Evolutionary conservation across 2,888 invertebrate species (phyloP).

Genomic region (Epirrita christyi): DNA sequence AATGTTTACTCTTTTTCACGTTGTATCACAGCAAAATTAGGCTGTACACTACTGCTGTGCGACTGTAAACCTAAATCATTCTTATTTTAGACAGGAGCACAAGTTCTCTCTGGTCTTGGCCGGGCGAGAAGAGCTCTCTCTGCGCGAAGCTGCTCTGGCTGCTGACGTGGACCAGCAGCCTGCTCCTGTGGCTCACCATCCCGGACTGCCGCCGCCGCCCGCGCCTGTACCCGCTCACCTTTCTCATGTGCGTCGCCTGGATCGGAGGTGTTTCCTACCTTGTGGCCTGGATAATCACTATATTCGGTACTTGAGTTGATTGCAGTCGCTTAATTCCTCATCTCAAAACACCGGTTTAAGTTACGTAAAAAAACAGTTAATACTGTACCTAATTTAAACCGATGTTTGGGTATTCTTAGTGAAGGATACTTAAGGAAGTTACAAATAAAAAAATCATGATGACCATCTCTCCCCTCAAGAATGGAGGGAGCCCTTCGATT

Average conservation of each 20-base stretch:
- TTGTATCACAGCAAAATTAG: too few relatives aligned
- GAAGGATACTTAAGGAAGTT: too few relatives aligned
- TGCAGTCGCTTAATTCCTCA: too few relatives aligned
- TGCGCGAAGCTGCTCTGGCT: constrained; percentile 83
- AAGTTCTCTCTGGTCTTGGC: constrained; percentile 84
- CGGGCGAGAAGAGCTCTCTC: constrained; percentile 69
- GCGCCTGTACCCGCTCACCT: constrained; percentile 87
- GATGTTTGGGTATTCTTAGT: too few relatives aligned
- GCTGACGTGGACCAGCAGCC: constrained; percentile 90
- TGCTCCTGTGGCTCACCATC: constrained; percentile 88
- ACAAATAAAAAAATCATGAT: too few relatives aligned
- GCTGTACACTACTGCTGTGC: too few relatives aligned
- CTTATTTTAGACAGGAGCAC: constrained; percentile 56
- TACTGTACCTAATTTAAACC: too few relatives aligned
- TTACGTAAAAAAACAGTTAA: constrained; percentile 6
- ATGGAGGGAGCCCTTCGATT: too few relatives aligned
- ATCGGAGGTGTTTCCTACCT: constrained; percentile 92
- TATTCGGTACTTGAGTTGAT: constrained; percentile 84
- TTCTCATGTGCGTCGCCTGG: constrained; percentile 92
- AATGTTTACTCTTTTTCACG: too few relatives aligned
- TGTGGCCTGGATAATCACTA: constrained; percentile 94
- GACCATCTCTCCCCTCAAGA: too few relatives aligned
- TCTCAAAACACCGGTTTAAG: too few relatives aligned
- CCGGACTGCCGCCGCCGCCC: constrained; percentile 89
- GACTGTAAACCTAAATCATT: too few relatives aligned